Evolutionary conservation across 2,113 vertebrate genomes (phyloP).

Genomic region (Sinocyclocheilus grahami): DNA sequence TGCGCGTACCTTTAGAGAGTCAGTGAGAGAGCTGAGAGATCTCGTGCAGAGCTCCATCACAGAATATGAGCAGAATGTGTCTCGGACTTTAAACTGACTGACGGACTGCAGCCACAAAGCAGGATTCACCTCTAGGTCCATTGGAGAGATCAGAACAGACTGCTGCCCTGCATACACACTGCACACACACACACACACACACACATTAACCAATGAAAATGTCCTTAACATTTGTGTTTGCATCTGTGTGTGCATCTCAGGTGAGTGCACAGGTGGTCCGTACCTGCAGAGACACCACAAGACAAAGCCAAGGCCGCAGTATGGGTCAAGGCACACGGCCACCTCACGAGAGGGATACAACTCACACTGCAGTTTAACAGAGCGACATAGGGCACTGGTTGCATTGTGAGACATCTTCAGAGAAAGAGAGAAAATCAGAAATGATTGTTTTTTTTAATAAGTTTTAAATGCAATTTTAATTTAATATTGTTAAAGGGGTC

Average conservation of each 20-base stretch:
- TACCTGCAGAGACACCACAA: constrained; percentile 99
- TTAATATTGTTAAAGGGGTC: too few relatives aligned
- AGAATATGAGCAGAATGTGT: constrained; percentile 97
- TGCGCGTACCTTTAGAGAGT: constrained; percentile 85
- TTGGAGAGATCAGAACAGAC: constrained; percentile 95
- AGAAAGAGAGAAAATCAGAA: neutral
- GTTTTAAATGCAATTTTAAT: too few relatives aligned
- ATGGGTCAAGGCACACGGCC: constrained; percentile 96
- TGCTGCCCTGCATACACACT: constrained; percentile 98
- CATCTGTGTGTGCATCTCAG: neutral
- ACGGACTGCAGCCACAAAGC: constrained; percentile 93
- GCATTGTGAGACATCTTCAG: constrained; percentile 94
- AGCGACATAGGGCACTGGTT: constrained; percentile 99
- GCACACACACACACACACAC: constrained; percentile 23
- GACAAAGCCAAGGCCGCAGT: constrained; percentile 97
- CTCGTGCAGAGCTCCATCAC: constrained; percentile 99
- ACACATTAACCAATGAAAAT: constrained; percentile 1
- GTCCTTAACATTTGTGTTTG: neutral
- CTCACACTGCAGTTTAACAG: constrained; percentile 99
- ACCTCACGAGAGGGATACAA: constrained; percentile 98
- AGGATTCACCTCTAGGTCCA: constrained; percentile 92
- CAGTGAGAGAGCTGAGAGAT: constrained; percentile 92
- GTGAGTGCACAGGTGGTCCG: neutral
- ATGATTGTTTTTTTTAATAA: too few relatives aligned
- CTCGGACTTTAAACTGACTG: constrained; percentile 95